Base-by-base conservation (phyloP, 2,888 invertebrate genomes). In the Patella ulyssiponensis region DNA sequence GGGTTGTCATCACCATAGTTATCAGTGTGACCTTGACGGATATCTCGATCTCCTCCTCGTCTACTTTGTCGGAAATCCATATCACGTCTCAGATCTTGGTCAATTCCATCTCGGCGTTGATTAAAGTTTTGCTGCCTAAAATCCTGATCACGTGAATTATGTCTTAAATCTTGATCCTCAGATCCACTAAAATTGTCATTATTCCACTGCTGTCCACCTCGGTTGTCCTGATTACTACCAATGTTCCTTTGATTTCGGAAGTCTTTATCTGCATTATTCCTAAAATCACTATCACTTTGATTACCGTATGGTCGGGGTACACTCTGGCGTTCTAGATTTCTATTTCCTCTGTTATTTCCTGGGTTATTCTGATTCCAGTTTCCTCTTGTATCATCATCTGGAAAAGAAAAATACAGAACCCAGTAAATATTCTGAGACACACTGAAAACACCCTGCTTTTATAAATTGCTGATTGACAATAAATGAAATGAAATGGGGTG, bases 281-380 rank as follows among this genome's bases (percentile, higher is more conserved):
- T 64, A 23, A 64, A 64, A 23, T 64, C 64, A 64, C 20, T 64
- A 64, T 64, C 64, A 64, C 64, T 64, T 64, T 64, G 64, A 23
- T 64, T 64, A 23, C 64, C 64, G 14, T 23, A 23, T 23, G 64
- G 64, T 20, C 64, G 20, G 11, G 20, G 64, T 12, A 23, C 23
- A 23, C 9, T 23, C 14, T 64, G 20, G 12, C 20, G 11, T 14
- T 64, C 14, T 11, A 64, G 3, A 64, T 23, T 20, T 44, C 44
- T 44, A 44, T 44, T 44, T 44, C 9, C 44, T 23, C 64, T 64
- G 44, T 44, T 44, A 9, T 23, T 64, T 64, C 64, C 64, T 23
- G 20, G 20, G 23, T 20, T 20, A 23, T 64, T 23, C 20, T 23
- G 20, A 64, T 23, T 20, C 44, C 44, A 44, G 44, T 44, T 44